Conservation (phyloP, 2,888 invertebrate genomes). For the Synanthedon myopaeformis region DNA sequence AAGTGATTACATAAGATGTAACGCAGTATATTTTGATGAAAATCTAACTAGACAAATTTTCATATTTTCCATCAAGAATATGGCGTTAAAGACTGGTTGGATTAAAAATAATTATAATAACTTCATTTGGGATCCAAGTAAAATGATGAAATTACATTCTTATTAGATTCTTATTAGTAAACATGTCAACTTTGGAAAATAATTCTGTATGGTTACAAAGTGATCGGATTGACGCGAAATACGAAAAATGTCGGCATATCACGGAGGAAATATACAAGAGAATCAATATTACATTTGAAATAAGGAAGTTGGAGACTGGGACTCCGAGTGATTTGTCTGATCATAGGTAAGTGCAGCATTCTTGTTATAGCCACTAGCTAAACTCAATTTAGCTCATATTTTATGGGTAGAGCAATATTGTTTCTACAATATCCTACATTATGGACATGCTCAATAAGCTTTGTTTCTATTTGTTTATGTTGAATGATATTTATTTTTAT, state of each 20-base stretch:
- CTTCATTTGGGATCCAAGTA: not conserved
- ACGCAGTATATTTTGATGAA: too few species aligned
- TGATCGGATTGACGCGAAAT: conserved; percentile 39
- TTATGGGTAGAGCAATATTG: too few species aligned
- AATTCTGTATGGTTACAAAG: conserved; percentile 32
- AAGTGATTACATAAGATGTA: too few species aligned
- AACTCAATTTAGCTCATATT: too few species aligned
- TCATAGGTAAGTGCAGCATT: conserved; percentile 29
- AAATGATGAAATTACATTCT: conserved; percentile 4
- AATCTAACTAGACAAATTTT: conserved; percentile 14
- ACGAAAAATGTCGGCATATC: conserved; percentile 60
- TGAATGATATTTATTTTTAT: too few species aligned
- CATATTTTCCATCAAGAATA: conserved; percentile 23
- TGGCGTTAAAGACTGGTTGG: not conserved
- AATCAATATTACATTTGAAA: conserved; percentile 61
- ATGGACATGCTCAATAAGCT: too few species aligned
- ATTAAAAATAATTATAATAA: not conserved
- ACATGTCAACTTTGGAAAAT: conserved; percentile 48
- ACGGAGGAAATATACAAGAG: conserved; percentile 63
- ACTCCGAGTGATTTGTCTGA: conserved; percentile 45
- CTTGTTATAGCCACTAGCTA: too few species aligned
- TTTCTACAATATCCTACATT: too few species aligned
- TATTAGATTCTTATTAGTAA: conserved; percentile 30
- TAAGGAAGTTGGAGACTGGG: conserved; percentile 47
- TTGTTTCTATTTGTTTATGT: too few species aligned